Evolutionary conservation across 30 jellyfish, hydroid and myxozoan genomes (phyloP).

Genomic region (Nemopilema nomurai): DNA sequence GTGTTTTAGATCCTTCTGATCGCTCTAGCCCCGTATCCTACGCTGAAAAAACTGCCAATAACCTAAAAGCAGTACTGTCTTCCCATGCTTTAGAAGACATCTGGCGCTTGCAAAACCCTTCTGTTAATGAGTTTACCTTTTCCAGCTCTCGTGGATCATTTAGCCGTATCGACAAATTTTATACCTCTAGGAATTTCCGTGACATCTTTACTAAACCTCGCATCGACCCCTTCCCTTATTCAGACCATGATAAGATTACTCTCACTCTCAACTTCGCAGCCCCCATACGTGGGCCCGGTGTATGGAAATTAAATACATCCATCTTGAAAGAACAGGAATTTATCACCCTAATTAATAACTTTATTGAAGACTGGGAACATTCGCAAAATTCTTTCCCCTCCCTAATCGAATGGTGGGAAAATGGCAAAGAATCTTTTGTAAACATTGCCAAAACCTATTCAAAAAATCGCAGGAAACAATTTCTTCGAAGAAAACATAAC

Average conservation of each 20-base stretch:
- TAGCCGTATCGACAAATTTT: constrained; percentile 6
- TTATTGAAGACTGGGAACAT: background rate
- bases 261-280: background rate
- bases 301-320: constrained; percentile 11
- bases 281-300: constrained; percentile 9
- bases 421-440: background rate
- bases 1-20: background rate
- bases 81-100: constrained; percentile 3
- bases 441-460: constrained; percentile 1
- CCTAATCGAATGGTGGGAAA: constrained; percentile 3
- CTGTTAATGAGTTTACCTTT: background rate
- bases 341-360: background rate
- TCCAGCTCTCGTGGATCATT: background rate
- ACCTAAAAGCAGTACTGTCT: background rate
- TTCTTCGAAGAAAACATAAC: background rate
- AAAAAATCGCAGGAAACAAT: background rate
- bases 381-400: background rate
- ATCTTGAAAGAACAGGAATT: constrained; percentile 4
- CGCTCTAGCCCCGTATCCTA: background rate
- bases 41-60: background rate
- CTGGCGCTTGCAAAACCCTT: constrained; percentile 6
- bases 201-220: background rate
- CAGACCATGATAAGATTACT: constrained; percentile 8
- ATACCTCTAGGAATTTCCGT: constrained; percentile 4
- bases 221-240: constrained; percentile 9